Evolutionary conservation across 2,797 vertebrate genomes (phyloP).

Genomic region (Lepilemur septentrionalis): DNA sequence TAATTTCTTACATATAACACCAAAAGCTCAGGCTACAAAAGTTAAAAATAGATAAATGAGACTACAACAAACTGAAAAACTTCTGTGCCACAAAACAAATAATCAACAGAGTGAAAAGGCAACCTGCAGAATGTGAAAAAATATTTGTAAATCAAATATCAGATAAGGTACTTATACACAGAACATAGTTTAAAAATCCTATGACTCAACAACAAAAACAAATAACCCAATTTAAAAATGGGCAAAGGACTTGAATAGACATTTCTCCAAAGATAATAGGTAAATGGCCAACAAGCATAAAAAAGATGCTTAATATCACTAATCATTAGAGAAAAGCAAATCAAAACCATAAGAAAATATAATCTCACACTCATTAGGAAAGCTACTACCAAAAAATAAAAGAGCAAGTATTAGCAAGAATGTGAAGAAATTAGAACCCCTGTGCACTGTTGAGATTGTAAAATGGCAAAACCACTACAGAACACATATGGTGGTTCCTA

Average conservation of each 20-base stretch:
- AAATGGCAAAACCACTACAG: not conserved
- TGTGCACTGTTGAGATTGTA: not conserved
- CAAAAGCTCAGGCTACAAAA: not conserved
- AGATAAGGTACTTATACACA: not conserved
- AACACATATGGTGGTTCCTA: not conserved
- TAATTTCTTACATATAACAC: not conserved
- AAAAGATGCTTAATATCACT: not conserved
- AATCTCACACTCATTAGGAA: not conserved
- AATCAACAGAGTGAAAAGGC: not conserved
- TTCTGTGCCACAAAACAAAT: not conserved
- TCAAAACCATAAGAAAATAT: not conserved
- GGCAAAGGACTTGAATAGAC: not conserved
- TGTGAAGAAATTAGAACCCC: not conserved
- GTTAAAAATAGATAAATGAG: not conserved
- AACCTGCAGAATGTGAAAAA: not conserved
- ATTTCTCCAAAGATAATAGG: not conserved
- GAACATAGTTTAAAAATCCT: not conserved
- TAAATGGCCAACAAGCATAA: not conserved
- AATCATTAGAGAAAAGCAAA: constrained; percentile 2
- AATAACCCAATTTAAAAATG: not conserved
- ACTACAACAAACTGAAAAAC: not conserved
- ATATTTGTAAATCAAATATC: not conserved
- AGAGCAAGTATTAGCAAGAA: not conserved
- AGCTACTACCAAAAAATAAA: not conserved
- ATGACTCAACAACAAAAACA: not conserved